phyloP scores from a whole-genome alignment of 1,140 invertebrate species.

The Trichonephila clavata region DNA sequence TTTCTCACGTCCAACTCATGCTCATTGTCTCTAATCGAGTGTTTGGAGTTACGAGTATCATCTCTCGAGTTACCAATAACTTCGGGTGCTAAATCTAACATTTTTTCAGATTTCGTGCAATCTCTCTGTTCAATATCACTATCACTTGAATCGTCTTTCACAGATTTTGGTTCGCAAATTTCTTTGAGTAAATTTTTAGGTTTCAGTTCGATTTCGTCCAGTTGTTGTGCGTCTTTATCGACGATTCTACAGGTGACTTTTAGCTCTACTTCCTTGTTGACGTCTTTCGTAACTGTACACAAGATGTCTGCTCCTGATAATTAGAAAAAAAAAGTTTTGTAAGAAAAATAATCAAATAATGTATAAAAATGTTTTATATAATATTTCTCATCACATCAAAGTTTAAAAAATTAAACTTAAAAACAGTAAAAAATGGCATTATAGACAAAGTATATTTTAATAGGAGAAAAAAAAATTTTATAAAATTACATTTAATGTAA shows the following conservation, averaged over 20 bases:
- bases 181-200: constrained; percentile 22
- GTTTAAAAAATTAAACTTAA: too few relatives aligned
- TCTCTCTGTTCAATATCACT: not conserved
- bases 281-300: constrained; percentile 74
- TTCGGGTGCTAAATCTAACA: constrained; percentile 36
- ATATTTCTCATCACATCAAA: too few relatives aligned
- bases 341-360: too few relatives aligned
- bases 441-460: too few relatives aligned
- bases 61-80: not conserved
- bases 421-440: not conserved
- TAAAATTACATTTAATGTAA: too few relatives aligned
- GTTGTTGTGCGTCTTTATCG: constrained; percentile 20
- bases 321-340: not conserved
- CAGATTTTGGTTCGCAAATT: not conserved
- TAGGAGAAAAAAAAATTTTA: not conserved
- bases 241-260: constrained; percentile 69
- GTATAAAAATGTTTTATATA: too few relatives aligned
- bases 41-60: constrained; percentile 1
- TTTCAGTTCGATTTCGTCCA: not conserved
- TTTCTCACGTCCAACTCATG: constrained; percentile 23
- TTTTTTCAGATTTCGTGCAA: not conserved
- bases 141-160: not conserved
- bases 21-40: constrained; percentile 8
- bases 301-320: constrained; percentile 57
- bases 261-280: constrained; percentile 72